Evolutionary conservation across 2,113 vertebrate genomes (phyloP), one percentile per base, ranked within the genome.

Genomic region (Elephas maximus): DNA sequence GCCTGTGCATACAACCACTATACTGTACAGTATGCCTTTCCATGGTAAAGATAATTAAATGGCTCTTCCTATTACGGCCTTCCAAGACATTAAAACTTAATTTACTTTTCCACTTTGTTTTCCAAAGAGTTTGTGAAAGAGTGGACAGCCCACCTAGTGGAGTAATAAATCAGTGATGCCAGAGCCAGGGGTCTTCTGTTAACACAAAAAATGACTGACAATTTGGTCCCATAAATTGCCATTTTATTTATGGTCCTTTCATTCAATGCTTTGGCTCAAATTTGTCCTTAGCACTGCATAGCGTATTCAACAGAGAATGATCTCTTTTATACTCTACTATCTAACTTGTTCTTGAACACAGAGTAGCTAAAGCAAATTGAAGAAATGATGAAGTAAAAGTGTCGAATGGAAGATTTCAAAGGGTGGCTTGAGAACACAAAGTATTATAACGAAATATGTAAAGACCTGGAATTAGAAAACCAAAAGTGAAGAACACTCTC

Each of bases 121-220:
- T 86, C 76, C 15, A 60, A 15, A 26, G 37, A 37, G 37, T 37
- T 37, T 37, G 37, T 37, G 37, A 37, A 37, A 37, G 37, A 53
- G 63, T 80, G 41, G n/a, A 51, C 60, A 90, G 26, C 28, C 48
- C 30, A 37, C 2, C 33, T 53, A 76, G 21, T 33, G 6, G 33
- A 28, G 67, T 63, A 63, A 86, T 77, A 92, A 92, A 80, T 9
- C 57, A 88, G 24, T 24, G 45, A 88, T 21, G 20, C 28, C 33
- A 88, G 23, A 78, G 28, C 51, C 60, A 94, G 44, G 23, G 88
- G 12, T 85, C 26, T 89, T 69, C 65, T 23, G 1, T 14, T 90
- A 90, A 90, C 18, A 90, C 28, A 87, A 78, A 89, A 81, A 62
- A 91, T 62, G 44, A 78, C 51, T 60, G 33, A 91, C 93, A 60